Percentiles rank a stretch among this genome's conserved stretches.
Evolutionary conservation across 1,140 invertebrate genomes (phyloP).

Genomic region (Bombus pascuorum): DNA sequence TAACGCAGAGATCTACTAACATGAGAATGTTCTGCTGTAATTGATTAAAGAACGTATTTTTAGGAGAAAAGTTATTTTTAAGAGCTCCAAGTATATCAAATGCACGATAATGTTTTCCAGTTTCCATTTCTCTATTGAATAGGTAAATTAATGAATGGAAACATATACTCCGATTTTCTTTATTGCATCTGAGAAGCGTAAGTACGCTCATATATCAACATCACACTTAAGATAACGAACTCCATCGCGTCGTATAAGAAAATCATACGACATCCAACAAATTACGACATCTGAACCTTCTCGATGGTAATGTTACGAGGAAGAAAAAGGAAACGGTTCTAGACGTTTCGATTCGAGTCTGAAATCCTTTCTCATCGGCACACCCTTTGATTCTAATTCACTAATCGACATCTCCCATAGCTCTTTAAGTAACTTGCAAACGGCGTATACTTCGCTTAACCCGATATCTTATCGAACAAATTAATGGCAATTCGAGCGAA

Average conservation of each 20-base stretch:
- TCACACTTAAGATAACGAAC: constrained; percentile 6
- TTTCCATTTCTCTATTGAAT: not conserved
- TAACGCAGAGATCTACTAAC: not conserved
- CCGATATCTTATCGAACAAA: constrained; percentile 24
- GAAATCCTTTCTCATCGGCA: not conserved
- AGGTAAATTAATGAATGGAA: constrained; percentile 1
- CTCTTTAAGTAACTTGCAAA: not conserved
- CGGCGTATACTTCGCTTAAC: not conserved
- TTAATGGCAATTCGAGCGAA: not conserved
- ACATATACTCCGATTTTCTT: not conserved
- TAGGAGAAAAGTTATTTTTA: not conserved
- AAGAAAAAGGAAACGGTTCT: not conserved
- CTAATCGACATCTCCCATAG: not conserved
- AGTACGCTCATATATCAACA: constrained; percentile 6
- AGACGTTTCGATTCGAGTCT: not conserved
- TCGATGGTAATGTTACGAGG: too few relatives aligned
- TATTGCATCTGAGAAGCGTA: not conserved
- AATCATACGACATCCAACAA: not conserved
- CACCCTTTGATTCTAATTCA: not conserved
- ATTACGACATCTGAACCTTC: not conserved
- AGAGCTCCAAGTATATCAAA: not conserved
- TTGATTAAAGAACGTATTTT: not conserved
- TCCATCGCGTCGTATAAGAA: not conserved
- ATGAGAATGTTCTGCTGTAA: not conserved
- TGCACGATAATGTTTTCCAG: not conserved